Conservation (phyloP, 2,888 invertebrate genomes). For the Platycnemis pennipes region DNA sequence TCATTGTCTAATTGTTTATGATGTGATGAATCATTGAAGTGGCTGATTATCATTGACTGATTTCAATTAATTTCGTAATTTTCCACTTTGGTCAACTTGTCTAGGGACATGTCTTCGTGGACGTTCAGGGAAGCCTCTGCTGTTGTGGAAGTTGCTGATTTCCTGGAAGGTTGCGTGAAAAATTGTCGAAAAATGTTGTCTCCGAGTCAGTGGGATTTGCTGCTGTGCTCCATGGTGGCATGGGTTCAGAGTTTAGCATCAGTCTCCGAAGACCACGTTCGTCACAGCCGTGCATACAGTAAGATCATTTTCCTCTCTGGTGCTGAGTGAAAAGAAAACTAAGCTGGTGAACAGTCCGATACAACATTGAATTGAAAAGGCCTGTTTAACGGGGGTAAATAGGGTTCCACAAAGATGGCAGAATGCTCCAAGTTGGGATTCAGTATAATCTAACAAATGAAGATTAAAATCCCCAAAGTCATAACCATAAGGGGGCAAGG, state of each 20-base stretch:
- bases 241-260: slow-evolving; percentile 83
- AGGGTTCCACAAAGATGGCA: no score
- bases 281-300: slow-evolving; percentile 75
- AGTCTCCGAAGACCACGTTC: slow-evolving; percentile 77
- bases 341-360: no score
- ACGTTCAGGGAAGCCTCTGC: slow-evolving; percentile 77
- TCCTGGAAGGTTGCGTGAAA: slow-evolving; percentile 77
- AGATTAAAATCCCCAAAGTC: no score
- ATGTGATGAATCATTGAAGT: background rate
- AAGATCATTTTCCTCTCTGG: background rate
- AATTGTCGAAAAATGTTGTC: slow-evolving; percentile 76
- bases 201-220: slow-evolving; percentile 87
- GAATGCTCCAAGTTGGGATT: no score
- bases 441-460: no score
- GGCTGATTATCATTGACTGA: background rate
- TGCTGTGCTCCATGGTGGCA: slow-evolving; percentile 85
- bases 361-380: no score
- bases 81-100: slow-evolving; percentile 70
- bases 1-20: background rate
- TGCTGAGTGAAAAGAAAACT: no score
- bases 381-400: no score
- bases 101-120: slow-evolving; percentile 75
- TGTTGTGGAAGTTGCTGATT: slow-evolving; percentile 78
- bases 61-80: background rate
- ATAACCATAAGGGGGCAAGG: no score